These are phyloP conservation scores for Schizothorax lantsangensis DNA, from an alignment of 2,797 vertebrate species.

Conservation along the genomic window DNA sequence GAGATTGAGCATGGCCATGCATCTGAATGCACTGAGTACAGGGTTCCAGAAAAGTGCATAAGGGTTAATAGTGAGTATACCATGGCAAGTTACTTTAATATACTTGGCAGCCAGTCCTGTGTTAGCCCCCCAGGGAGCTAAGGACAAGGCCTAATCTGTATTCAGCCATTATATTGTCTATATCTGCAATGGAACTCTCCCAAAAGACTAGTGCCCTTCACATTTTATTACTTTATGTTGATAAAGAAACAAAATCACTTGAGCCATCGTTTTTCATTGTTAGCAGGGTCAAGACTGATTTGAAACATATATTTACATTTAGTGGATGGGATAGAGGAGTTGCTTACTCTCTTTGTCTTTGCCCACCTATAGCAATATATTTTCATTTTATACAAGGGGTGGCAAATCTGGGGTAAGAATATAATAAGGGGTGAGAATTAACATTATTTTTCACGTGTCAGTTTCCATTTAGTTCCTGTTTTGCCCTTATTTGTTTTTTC, in stretches of 20 bases:
- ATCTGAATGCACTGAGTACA: constrained; percentile 67
- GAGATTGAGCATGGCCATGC: constrained; percentile 65
- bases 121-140: constrained; percentile 95
- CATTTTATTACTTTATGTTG: constrained; percentile 99
- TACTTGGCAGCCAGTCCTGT: constrained; percentile 93
- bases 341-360: too few species aligned
- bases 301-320: constrained; percentile 94
- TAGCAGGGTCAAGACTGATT: constrained; percentile 87
- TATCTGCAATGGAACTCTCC: constrained; percentile 99
- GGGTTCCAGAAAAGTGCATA: constrained; percentile 69
- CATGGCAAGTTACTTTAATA: constrained; percentile 95
- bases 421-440: too few species aligned
- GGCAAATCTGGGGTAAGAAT: too few species aligned
- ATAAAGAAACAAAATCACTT: constrained; percentile 97
- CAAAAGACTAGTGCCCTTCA: constrained; percentile 99
- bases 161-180: constrained; percentile 99
- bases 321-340: too few species aligned
- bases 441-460: too few species aligned
- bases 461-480: too few species aligned
- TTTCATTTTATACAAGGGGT: too few species aligned
- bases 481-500: too few species aligned
- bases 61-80: constrained; percentile 96
- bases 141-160: constrained; percentile 99
- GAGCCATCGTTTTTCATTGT: constrained; percentile 99
- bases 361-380: too few species aligned